A percentile compares a stretch with the other conserved stretches of the same genome.
Evolutionary conservation across 35 echinoderm and acorn worm genomes (phyloP).

Genomic region (Eucidaris tribuloides): DNA sequence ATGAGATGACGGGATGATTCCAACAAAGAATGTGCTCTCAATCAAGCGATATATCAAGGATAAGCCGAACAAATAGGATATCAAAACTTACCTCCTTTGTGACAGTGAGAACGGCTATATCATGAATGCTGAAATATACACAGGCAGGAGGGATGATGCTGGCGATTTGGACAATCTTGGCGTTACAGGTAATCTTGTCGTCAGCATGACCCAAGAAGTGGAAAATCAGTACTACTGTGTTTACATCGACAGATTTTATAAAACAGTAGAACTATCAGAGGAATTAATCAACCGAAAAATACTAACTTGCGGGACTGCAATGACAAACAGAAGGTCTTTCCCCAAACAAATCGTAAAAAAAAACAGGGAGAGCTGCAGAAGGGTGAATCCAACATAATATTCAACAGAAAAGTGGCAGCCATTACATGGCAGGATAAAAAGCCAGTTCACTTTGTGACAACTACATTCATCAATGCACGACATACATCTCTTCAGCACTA

Average conservation of each 20-base stretch:
- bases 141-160: conserved; percentile 42
- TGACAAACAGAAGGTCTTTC: conserved; percentile 42
- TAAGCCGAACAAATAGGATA: conserved; percentile 35
- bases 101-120: conserved; percentile 43
- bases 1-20: conserved; percentile 60
- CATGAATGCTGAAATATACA: conserved; percentile 46
- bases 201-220: conserved; percentile 20
- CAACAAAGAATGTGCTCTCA: conserved; percentile 34
- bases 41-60: conserved; percentile 55
- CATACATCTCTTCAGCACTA: conserved; percentile 46
- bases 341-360: conserved; percentile 19
- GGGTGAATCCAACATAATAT: conserved; percentile 31
- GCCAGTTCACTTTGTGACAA: conserved; percentile 52
- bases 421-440: conserved; percentile 58
- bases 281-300: not conserved
- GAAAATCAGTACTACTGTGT: conserved; percentile 42
- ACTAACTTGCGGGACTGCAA: conserved; percentile 24
- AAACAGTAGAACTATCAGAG: conserved; percentile 7
- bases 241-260: conserved; percentile 53
- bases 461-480: conserved; percentile 40
- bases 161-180: conserved; percentile 12
- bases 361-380: conserved; percentile 5
- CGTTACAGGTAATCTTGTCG: conserved; percentile 41
- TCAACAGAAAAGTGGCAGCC: conserved; percentile 61
- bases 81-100: conserved; percentile 46